Conservation (phyloP, 2,113 vertebrate species). For the Guaruba guarouba region DNA sequence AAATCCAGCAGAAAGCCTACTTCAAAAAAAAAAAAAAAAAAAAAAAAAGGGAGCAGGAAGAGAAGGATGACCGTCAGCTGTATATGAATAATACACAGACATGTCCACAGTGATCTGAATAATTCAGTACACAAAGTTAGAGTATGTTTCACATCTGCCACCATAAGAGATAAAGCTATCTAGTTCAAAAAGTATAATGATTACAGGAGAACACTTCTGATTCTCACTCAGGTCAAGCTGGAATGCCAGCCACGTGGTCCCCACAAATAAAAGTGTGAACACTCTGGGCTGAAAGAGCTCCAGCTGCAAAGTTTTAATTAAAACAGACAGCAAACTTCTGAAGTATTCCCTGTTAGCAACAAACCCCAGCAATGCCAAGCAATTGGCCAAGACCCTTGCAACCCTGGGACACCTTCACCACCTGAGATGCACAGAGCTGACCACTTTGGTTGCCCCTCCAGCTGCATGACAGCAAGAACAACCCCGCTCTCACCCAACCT, state of each 20-base stretch:
- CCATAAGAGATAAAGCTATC: conserved; percentile 12
- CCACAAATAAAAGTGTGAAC: neutral
- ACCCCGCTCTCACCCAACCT: fast-evolving
- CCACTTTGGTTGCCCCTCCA: fast-evolving
- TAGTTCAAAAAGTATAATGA: conserved; percentile 16
- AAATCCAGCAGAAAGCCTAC: neutral
- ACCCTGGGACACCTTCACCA: neutral
- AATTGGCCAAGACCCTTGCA: neutral
- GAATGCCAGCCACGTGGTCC: neutral
- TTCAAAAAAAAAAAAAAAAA: neutral
- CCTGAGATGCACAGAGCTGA: neutral
- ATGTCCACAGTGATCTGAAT: conserved; percentile 15
- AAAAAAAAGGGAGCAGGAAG: neutral
- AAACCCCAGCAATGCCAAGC: neutral
- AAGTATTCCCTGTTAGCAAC: neutral
- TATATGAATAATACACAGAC: neutral
- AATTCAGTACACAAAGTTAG: conserved; percentile 47
- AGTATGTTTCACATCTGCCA: conserved; percentile 45
- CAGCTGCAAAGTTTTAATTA: conserved; percentile 11
- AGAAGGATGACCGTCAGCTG: neutral
- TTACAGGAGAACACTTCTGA: conserved; percentile 6
- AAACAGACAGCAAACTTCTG: neutral
- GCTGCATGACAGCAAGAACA: neutral
- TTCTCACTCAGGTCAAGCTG: neutral
- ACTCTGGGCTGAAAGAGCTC: neutral